These are phyloP conservation scores for Ichneumoninae sp. DNA, from an alignment of 2,888 invertebrate genomes.

Conservation along the genomic window DNA sequence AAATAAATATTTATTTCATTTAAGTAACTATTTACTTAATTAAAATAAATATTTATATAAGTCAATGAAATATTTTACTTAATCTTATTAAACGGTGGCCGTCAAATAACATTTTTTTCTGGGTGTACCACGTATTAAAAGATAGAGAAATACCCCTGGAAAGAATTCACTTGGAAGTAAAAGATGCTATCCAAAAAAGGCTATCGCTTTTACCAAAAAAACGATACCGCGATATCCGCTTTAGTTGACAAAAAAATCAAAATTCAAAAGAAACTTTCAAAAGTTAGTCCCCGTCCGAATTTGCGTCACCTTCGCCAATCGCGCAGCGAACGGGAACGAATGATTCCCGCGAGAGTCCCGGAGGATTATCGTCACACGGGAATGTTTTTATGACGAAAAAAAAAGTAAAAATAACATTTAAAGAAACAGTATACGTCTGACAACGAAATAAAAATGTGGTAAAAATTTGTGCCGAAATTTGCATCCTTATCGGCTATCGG, in stretches of 20 bases:
- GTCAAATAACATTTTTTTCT: too few species aligned
- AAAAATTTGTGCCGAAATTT: slow-evolving; percentile 64
- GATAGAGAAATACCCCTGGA: not conserved
- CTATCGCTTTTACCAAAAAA: not conserved
- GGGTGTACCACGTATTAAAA: not conserved
- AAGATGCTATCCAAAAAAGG: not conserved
- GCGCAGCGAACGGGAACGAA: not conserved
- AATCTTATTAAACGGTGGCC: too few species aligned
- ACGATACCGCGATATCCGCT: slow-evolving; percentile 6
- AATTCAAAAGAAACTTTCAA: not conserved
- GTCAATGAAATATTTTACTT: too few species aligned
- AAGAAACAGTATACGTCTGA: not conserved
- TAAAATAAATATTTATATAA: too few species aligned
- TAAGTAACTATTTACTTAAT: too few species aligned
- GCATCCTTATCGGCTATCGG: slow-evolving; percentile 66
- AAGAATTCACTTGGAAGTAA: too few species aligned
- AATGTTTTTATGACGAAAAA: not conserved
- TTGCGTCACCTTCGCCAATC: not conserved
- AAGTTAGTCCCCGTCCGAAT: not conserved
- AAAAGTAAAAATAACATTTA: slow-evolving; percentile 3
- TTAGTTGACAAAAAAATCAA: not conserved
- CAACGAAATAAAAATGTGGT: slow-evolving; percentile 40
- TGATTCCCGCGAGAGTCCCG: not conserved
- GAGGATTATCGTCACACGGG: not conserved
- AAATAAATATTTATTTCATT: too few species aligned